phyloP scores from a whole-genome alignment of 2,888 invertebrate genomes.

The Aproaerema taeniolella region DNA sequence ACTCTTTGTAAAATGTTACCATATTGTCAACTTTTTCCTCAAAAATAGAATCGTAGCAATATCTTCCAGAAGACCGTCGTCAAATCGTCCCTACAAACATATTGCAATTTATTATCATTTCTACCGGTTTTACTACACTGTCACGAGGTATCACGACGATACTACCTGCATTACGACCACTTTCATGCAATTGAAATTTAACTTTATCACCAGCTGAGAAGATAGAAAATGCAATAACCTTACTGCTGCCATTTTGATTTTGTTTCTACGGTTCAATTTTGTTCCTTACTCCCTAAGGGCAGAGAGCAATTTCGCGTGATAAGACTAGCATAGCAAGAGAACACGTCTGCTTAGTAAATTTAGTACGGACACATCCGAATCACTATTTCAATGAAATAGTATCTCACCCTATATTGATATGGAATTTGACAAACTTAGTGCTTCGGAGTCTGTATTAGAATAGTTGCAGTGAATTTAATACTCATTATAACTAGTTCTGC shows the following conservation, averaged over 20 bases:
- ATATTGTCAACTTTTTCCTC: too few species aligned
- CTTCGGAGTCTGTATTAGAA: background rate
- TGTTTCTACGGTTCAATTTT: too few species aligned
- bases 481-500: too few species aligned
- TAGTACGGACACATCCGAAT: constrained; percentile 35
- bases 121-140: constrained; percentile 29
- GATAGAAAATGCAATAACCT: constrained; percentile 24
- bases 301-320: too few species aligned
- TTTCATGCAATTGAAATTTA: constrained; percentile 23
- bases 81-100: constrained; percentile 9
- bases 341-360: constrained; percentile 51
- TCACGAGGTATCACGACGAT: constrained; percentile 26
- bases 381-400: constrained; percentile 51
- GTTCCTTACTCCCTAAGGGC: too few species aligned
- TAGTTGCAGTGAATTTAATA: too few species aligned
- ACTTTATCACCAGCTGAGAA: constrained; percentile 26
- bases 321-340: too few species aligned
- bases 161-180: too few species aligned
- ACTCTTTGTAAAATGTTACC: too few species aligned
- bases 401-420: constrained; percentile 40
- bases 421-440: constrained; percentile 23
- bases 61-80: too few species aligned
- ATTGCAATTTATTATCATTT: constrained; percentile 31
- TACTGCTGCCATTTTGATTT: too few species aligned
- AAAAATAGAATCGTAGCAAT: too few species aligned